A percentile compares a stretch with the other conserved stretches of the same genome.
Evolutionary conservation across 2,888 invertebrate species (phyloP).

Genomic region (Chloromyia formosa): DNA sequence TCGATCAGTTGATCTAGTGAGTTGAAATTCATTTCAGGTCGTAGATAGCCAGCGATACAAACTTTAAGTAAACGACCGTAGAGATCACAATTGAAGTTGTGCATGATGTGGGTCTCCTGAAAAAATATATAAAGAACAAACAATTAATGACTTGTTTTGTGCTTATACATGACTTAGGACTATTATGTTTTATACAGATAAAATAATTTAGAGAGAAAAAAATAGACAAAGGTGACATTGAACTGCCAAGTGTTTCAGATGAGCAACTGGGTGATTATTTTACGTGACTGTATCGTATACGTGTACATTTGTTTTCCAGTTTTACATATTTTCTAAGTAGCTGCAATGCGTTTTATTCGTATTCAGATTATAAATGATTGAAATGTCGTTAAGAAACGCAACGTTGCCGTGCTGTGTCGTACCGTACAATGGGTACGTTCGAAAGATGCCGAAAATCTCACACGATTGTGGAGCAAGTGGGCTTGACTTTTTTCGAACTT

Average conservation of each 20-base stretch:
- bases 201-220: no score
- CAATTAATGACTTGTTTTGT: background rate
- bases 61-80: conserved; percentile 85
- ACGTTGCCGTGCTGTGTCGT: no score
- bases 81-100: conserved; percentile 83
- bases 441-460: no score
- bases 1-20: conserved; percentile 78
- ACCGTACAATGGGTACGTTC: no score
- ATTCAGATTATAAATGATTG: no score
- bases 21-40: conserved; percentile 84
- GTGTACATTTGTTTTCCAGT: no score
- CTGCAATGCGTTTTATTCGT: no score
- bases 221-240: background rate
- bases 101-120: conserved; percentile 92
- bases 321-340: no score
- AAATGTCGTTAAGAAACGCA: no score
- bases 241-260: background rate
- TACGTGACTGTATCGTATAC: no score
- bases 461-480: no score
- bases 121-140: conserved; percentile 51
- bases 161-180: background rate
- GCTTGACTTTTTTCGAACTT: no score
- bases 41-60: conserved; percentile 81
- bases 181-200: background rate
- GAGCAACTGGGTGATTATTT: background rate